Percentiles rank a stretch among this genome's conserved stretches.
Conservation (phyloP, 2,797 vertebrate species). For the Myoxocephalus aenaeus region DNA sequence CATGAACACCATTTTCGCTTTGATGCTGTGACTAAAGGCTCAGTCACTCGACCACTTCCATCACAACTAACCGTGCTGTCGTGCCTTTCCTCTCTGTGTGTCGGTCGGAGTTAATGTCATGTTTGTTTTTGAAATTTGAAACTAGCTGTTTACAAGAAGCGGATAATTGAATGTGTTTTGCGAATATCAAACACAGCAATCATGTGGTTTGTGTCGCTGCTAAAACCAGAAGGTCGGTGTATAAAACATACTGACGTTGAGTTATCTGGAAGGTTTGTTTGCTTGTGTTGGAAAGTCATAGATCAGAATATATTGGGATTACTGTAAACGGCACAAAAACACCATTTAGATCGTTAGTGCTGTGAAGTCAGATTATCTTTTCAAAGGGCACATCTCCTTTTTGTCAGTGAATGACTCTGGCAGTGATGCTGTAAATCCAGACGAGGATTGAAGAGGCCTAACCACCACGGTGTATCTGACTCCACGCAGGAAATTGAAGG, state of each 20-base stretch:
- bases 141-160: conserved; percentile 56
- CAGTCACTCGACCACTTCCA: conserved; percentile 75
- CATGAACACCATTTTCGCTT: conserved; percentile 64
- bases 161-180: conserved; percentile 55
- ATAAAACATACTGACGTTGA: conserved; percentile 21
- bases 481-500: not conserved
- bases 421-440: not conserved
- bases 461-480: not conserved
- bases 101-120: conserved; percentile 63
- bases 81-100: conserved; percentile 39
- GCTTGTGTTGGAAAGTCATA: conserved; percentile 39
- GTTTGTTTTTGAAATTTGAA: conserved; percentile 70
- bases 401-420: not conserved
- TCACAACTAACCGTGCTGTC: conserved; percentile 44
- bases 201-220: conserved; percentile 56
- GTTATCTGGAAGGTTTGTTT: conserved; percentile 32
- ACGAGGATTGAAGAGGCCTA: not conserved
- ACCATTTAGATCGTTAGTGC: conserved; percentile 10
- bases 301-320: conserved; percentile 53
- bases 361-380: conserved; percentile 27
- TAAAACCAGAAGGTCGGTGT: conserved; percentile 27
- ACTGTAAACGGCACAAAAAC: conserved; percentile 49
- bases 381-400: conserved; percentile 22
- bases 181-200: conserved; percentile 62
- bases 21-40: conserved; percentile 75